These are phyloP conservation scores for Thryonomys swinderianus DNA, from an alignment of 2,113 vertebrate species.

Conservation along the genomic window DNA sequence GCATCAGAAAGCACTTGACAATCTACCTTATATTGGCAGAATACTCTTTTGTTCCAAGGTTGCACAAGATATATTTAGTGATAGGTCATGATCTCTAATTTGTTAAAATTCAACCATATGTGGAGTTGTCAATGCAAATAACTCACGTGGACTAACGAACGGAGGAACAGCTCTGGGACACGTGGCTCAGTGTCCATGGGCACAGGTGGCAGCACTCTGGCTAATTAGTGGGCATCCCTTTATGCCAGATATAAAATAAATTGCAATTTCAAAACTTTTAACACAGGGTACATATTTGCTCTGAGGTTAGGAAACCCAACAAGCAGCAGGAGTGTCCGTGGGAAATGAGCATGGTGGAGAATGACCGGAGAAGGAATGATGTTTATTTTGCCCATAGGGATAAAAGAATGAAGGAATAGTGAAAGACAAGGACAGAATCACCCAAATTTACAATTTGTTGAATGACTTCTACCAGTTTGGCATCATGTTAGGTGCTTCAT, in stretches of 20 bases:
- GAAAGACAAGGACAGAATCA: not conserved
- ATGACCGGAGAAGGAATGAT: not conserved
- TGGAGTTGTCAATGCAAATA: conserved; percentile 32
- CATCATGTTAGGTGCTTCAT: not conserved
- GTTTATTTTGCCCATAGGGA: not conserved
- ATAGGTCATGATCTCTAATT: not conserved
- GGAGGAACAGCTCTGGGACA: not conserved
- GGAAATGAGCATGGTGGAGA: not conserved
- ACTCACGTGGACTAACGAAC: conserved; percentile 38
- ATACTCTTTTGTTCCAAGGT: not conserved
- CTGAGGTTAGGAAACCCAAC: not conserved
- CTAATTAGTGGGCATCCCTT: not conserved
- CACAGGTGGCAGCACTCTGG: conserved; percentile 13
- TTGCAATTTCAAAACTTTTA: conserved; percentile 28
- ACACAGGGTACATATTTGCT: not conserved
- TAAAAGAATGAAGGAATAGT: not conserved
- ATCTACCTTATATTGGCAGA: not conserved
- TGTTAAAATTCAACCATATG: conserved; percentile 22
- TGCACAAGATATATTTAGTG: conserved; percentile 1
- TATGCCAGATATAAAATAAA: conserved; percentile 40
- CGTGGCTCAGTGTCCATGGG: not conserved
- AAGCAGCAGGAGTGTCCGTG: not conserved
- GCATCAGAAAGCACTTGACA: not conserved
- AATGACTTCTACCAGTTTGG: not conserved
- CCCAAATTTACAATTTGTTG: not conserved